These are phyloP conservation scores for Gambusia yucatana DNA, from an alignment of 2,797 vertebrate genomes.

Conservation along the genomic window DNA sequence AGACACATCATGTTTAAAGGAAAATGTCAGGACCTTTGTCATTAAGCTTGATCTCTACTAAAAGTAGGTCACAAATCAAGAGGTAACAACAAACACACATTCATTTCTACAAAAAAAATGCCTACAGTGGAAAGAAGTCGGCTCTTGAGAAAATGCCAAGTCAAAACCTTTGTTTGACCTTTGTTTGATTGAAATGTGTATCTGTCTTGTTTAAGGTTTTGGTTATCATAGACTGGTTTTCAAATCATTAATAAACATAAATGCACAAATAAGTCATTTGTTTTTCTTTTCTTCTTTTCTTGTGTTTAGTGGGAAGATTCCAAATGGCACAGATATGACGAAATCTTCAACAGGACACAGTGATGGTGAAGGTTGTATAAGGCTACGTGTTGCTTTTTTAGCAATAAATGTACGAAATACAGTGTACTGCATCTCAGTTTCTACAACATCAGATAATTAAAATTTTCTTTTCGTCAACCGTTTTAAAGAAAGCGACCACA, in stretches of 20 bases:
- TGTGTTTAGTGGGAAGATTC: slow-evolving; percentile 89
- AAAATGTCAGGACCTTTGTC: not conserved
- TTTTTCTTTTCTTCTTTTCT: slow-evolving; percentile 13
- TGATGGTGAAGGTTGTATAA: slow-evolving; percentile 87
- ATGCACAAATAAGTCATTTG: not conserved
- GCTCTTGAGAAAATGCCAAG: not conserved
- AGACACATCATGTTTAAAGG: not conserved
- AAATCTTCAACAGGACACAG: slow-evolving; percentile 82
- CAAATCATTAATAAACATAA: not conserved
- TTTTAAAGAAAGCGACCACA: not conserved
- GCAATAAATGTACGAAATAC: not conserved
- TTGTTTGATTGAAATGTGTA: not conserved
- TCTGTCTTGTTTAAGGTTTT: not conserved
- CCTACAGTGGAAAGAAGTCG: not conserved
- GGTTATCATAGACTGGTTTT: not conserved
- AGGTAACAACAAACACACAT: not conserved
- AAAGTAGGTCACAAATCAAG: not conserved
- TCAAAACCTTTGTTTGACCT: not conserved
- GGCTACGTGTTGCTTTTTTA: not conserved
- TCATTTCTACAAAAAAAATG: not conserved
- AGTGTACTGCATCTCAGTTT: not conserved
- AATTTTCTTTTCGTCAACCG: not conserved
- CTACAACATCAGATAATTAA: not conserved
- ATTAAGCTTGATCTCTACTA: not conserved
- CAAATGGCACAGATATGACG: slow-evolving; percentile 85